Conservation (phyloP, 30 jellyfish, hydroid and myxozoan genomes). For the Cassiopea andromeda region DNA sequence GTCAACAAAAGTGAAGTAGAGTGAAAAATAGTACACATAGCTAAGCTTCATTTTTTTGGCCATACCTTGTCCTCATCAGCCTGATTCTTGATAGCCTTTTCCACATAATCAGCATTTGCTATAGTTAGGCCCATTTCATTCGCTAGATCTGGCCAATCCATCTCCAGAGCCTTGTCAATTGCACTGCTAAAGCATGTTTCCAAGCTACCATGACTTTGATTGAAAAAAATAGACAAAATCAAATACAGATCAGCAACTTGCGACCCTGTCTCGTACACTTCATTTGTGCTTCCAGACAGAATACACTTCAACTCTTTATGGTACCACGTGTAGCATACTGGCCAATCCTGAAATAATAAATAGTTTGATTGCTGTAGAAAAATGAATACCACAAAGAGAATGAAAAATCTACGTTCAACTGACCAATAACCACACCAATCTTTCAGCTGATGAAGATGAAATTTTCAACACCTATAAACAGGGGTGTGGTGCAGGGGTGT, state of each 20-base stretch:
- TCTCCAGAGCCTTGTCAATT: constrained; percentile 22
- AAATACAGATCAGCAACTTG: constrained; percentile 88
- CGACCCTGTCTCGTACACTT: constrained; percentile 95
- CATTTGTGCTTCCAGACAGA: constrained; percentile 89
- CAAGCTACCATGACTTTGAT: constrained; percentile 10
- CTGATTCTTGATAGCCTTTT: constrained; percentile 43
- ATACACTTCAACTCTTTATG: constrained; percentile 42
- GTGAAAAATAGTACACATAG: too few relatives aligned
- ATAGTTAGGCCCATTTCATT: constrained; percentile 84
- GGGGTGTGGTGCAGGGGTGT: too few relatives aligned
- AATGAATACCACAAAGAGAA: not conserved
- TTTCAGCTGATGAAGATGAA: too few relatives aligned
- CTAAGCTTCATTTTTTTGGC: not conserved
- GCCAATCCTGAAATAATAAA: constrained; percentile 78
- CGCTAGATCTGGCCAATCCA: constrained; percentile 87
- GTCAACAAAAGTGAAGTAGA: too few relatives aligned
- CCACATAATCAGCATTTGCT: constrained; percentile 46
- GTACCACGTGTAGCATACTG: constrained; percentile 82
- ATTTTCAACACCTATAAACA: too few relatives aligned
- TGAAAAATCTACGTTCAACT: too few relatives aligned
- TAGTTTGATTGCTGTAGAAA: not conserved
- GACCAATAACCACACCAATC: too few relatives aligned
- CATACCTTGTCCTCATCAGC: constrained; percentile 75
- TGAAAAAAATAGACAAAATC: constrained; percentile 31
- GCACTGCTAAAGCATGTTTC: constrained; percentile 8